Conservation (phyloP, 2,888 invertebrate species). For the Mesoligia furuncula region DNA sequence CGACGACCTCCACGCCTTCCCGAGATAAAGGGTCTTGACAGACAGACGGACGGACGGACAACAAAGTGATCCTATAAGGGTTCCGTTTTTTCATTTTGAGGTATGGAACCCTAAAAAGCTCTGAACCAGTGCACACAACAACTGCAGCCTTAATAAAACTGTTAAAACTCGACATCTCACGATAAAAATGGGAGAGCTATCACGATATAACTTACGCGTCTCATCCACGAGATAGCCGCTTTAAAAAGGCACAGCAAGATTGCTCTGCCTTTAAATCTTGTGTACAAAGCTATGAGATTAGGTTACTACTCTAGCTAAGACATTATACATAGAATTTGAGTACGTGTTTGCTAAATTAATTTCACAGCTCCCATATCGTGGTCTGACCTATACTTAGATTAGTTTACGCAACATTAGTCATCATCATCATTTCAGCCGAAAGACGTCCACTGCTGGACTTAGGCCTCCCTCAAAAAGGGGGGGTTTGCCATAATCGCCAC, state of each 20-base stretch:
- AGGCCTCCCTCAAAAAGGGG: too few species aligned
- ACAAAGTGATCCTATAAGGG: too few species aligned
- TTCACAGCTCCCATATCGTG: neutral
- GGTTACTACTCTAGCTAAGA: neutral
- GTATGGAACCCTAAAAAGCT: neutral
- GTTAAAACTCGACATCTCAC: neutral
- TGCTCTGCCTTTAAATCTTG: neutral
- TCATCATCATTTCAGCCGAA: too few species aligned
- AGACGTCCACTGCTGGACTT: too few species aligned
- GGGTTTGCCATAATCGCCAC: too few species aligned
- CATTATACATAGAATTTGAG: neutral
- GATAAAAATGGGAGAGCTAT: conserved; percentile 3
- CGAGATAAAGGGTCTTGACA: too few species aligned
- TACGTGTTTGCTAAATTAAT: conserved; percentile 12
- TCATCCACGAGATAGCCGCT: conserved; percentile 3
- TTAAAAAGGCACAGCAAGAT: neutral
- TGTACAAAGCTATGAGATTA: conserved; percentile 2
- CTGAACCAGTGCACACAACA: too few species aligned
- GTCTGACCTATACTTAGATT: neutral
- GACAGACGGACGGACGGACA: too few species aligned
- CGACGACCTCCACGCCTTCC: too few species aligned
- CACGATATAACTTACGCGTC: neutral
- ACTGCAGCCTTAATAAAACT: neutral
- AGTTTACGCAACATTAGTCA: neutral
- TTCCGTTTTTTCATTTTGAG: too few species aligned